phyloP scores from a whole-genome alignment of 2,113 vertebrate genomes.

The Hucho hucho region DNA sequence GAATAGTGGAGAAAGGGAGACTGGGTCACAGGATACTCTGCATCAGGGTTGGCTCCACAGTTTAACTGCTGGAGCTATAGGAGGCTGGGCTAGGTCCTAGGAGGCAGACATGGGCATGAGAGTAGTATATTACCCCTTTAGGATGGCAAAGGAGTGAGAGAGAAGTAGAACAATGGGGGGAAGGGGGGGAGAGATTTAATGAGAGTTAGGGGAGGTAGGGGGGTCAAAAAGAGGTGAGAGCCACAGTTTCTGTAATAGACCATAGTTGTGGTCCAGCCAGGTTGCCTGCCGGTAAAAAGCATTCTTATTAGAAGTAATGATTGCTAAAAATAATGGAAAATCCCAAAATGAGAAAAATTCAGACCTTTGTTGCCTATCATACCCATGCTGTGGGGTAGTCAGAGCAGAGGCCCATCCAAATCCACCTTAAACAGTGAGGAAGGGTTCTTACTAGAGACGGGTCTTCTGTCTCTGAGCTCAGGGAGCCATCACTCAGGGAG shows the following conservation, averaged over 20 bases:
- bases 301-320: constrained; percentile 40
- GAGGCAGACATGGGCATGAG: constrained; percentile 35
- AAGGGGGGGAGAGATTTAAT: background rate
- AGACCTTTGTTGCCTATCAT: constrained; percentile 83
- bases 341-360: constrained; percentile 85
- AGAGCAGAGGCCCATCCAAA: constrained; percentile 74
- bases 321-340: constrained; percentile 45
- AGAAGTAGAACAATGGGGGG: constrained; percentile 3
- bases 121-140: constrained; percentile 12
- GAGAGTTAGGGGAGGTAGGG: constrained; percentile 12
- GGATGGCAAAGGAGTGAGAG: constrained; percentile 8
- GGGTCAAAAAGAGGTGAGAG: background rate
- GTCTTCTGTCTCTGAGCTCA: constrained; percentile 84
- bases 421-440: constrained; percentile 78
- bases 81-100: constrained; percentile 42
- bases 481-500: constrained; percentile 34
- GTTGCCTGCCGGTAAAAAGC: constrained; percentile 43
- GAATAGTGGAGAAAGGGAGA: constrained; percentile 25
- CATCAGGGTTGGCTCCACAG: constrained; percentile 15
- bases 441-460: constrained; percentile 90
- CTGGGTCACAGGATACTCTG: background rate
- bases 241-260: background rate
- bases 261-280: background rate
- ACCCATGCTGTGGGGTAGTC: constrained; percentile 77
- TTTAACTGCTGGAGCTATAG: constrained; percentile 14